Base-by-base conservation (phyloP, 2,113 vertebrate species). In the Orientallactaga bullata region DNA sequence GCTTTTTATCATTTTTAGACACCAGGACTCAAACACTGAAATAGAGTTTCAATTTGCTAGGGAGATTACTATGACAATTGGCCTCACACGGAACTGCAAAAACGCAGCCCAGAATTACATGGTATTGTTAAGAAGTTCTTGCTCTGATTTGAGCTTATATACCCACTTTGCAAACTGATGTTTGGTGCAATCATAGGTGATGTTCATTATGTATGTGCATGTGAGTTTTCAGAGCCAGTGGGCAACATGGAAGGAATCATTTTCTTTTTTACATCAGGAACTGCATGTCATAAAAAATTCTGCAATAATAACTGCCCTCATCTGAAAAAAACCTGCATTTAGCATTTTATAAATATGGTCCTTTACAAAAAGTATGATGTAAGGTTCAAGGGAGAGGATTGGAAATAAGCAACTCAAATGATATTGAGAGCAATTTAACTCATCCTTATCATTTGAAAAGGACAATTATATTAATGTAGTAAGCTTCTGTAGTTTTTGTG, bases 1-100 rank as follows among this genome's bases (percentile, higher is more conserved):
- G 21, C 55, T 88, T 88, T 85, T 76, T 47, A 0, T 95, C 60
- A 30, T 96, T 96, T 91, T 95, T 85, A 86, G 90, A 94, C 71
- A 60, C 35, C 32, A 91, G 26, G 7, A 2, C n/a, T 91, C 76
- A 78, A 84, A 37, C 61, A 35, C 17, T 90, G 37, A 97, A 96
- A 91, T 72, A 24, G 68, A 60, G 88, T 96, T 96, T 92, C 69
- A 90, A 5, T 63, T 96, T 94, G 37, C 77, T 94, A 47, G 60
- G 72, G 88, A 91, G 23, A 94, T 79, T 90, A 51, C 21, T 92
- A 23, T 91, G 60, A 55, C 35, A 28, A n/a, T 68, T 55, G 93
- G 4, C 65, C 20, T 88, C 72, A 23, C 10, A 11, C 61, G 55
- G 32, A 88, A 60, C 11, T 60, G 28, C n/a, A 78, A 24, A 91